Evolutionary conservation across 2,888 invertebrate species (phyloP).

Genomic region (Meganola albula): DNA sequence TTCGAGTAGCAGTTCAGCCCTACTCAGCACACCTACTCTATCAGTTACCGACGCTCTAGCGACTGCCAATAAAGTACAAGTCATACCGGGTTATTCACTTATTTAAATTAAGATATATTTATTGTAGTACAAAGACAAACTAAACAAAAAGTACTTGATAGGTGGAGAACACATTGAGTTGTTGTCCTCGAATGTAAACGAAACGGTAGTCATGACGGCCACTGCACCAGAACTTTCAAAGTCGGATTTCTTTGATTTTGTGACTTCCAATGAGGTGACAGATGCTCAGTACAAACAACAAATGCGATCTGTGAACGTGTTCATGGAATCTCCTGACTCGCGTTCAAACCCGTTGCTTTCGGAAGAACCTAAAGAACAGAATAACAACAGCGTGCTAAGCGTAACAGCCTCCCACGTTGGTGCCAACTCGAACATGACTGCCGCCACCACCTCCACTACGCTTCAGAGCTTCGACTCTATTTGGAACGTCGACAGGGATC

Average conservation of each 20-base stretch:
- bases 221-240: conserved; percentile 91
- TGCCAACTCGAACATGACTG: conserved; percentile 45
- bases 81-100: conserved; percentile 70
- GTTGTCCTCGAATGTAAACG: conserved; percentile 62
- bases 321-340: conserved; percentile 78
- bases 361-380: conserved; percentile 77
- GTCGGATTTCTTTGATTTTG: conserved; percentile 93
- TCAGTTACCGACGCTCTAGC: conserved; percentile 75
- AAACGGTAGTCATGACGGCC: conserved; percentile 90
- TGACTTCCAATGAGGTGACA: conserved; percentile 87
- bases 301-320: conserved; percentile 82
- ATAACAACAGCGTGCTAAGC: conserved; percentile 79
- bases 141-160: conserved; percentile 43
- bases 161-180: conserved; percentile 45
- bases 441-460: conserved; percentile 64
- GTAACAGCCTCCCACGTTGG: conserved; percentile 44
- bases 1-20: conserved; percentile 58
- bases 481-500: conserved; percentile 84
- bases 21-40: conserved; percentile 45
- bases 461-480: conserved; percentile 78
- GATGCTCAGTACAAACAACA: conserved; percentile 83
- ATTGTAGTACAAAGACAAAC: conserved; percentile 68
- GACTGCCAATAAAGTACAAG: conserved; percentile 77
- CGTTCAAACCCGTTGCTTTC: conserved; percentile 69
- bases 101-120: conserved; percentile 69